phyloP scores from a whole-genome alignment of 2,888 invertebrate genomes.

The Scelioninae gen. 1 region DNA sequence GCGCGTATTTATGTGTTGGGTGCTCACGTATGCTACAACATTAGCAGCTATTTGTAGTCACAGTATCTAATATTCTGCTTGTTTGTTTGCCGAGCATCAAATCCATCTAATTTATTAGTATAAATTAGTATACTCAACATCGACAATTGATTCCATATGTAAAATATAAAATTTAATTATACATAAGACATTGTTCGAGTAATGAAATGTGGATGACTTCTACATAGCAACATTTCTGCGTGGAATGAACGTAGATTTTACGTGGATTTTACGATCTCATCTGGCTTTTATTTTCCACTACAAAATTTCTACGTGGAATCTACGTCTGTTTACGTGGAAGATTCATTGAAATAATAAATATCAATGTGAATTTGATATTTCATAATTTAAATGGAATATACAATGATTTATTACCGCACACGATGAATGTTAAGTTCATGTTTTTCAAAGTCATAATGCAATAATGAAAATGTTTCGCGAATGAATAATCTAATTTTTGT shows the following conservation, averaged over 20 bases:
- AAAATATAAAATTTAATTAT: constrained; percentile 38
- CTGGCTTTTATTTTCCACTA: no score
- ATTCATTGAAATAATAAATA: no score
- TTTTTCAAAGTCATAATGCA: background rate
- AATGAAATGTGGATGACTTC: background rate
- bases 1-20: constrained; percentile 70
- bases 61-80: constrained; percentile 65
- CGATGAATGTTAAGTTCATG: background rate
- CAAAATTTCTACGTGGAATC: no score
- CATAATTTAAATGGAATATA: no score
- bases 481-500: constrained; percentile 13
- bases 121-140: constrained; percentile 48
- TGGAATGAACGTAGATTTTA: no score
- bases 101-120: constrained; percentile 74
- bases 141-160: constrained; percentile 42
- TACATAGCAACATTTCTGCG: no score
- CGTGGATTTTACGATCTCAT: no score
- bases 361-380: no score
- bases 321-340: no score
- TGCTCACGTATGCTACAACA: constrained; percentile 59
- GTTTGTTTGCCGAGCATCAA: constrained; percentile 61
- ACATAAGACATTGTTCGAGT: constrained; percentile 8
- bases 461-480: constrained; percentile 11
- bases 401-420: no score
- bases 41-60: constrained; percentile 69